Evolutionary conservation across 2,113 vertebrate species (phyloP).

Genomic region (Brachirus orientalis): DNA sequence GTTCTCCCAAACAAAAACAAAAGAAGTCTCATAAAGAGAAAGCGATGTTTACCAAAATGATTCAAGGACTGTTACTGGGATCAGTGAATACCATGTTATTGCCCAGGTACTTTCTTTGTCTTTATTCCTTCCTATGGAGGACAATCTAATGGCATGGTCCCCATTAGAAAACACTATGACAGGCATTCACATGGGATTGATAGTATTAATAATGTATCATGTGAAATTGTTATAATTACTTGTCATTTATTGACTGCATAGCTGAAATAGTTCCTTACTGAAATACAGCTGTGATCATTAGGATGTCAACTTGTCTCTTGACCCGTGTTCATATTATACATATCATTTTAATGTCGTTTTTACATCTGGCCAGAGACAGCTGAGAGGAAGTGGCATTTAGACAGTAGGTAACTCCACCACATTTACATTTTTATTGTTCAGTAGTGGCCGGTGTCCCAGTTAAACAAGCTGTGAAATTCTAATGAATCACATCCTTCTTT

Average conservation of each 20-base stretch:
- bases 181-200: no score
- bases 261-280: no score
- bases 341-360: background rate
- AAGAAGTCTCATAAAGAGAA: constrained; percentile 1
- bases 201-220: no score
- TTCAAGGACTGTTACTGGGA: background rate
- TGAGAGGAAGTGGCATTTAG: constrained; percentile 8
- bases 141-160: background rate
- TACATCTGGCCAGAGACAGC: constrained; percentile 6
- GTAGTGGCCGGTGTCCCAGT: background rate
- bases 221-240: no score
- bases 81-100: constrained; percentile 2
- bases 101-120: background rate
- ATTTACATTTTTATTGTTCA: constrained; percentile 34
- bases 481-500: background rate
- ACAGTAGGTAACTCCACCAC: background rate
- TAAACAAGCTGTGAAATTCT: background rate
- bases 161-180: no score
- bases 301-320: constrained; percentile 39
- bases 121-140: background rate
- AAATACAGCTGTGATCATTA: constrained; percentile 25
- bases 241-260: constrained; percentile 14
- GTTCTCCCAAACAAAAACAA: background rate
- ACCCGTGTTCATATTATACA: background rate
- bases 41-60: background rate